Base-by-base conservation (phyloP, 2,888 invertebrate species). In the Erynnis tages region DNA sequence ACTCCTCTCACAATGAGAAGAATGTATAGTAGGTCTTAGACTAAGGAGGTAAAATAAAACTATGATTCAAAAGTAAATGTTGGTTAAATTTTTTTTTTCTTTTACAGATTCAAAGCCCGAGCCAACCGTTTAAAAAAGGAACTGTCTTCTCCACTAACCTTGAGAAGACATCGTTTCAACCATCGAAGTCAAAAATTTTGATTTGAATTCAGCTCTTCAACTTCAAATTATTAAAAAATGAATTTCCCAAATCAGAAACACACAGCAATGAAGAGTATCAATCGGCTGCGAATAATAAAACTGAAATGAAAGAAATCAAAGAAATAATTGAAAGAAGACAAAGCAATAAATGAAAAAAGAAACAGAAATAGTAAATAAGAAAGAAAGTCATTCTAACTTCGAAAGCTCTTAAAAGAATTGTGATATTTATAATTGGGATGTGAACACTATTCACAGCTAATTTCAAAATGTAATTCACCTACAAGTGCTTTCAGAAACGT, bases 161-260 rank as follows among this genome's bases (percentile, higher is more conserved):
- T 79, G 80, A 79, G 76, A 80, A 69, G 71, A 79, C 73, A 74
- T 69, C 69, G 79, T 71, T 58, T 74, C 14, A 23, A 38, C 7
- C 23, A 1, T 10, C 3, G 23, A 38, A 23, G 11, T 38, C 8
- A 13, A 23, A 11, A 10, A 10, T 10, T 37, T 5, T 4, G 29
- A 27, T 32, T 40, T 16, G 10, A 23, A 32, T 34, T 45, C 34
- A 16, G n/a, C 25, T 37, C 35, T 1, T 11, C 6, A 32, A 32
- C 32, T 13, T 27, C 8, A 32, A 14, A 6, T 13, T 32, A 1
- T 13, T 11, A 10, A 14, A 45, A 21, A 30, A 45, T 45, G 44
- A 19, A 21, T 21, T 44, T 32, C 14, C 30, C 11, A 44, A 21
- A 44, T 21, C 32, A 32, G 19, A 43, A 19, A 10, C 30, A 11